Percentiles rank a stretch among this genome's conserved stretches.
Evolutionary conservation across 2,113 vertebrate species (phyloP).

Genomic region (Ascaphus truei): DNA sequence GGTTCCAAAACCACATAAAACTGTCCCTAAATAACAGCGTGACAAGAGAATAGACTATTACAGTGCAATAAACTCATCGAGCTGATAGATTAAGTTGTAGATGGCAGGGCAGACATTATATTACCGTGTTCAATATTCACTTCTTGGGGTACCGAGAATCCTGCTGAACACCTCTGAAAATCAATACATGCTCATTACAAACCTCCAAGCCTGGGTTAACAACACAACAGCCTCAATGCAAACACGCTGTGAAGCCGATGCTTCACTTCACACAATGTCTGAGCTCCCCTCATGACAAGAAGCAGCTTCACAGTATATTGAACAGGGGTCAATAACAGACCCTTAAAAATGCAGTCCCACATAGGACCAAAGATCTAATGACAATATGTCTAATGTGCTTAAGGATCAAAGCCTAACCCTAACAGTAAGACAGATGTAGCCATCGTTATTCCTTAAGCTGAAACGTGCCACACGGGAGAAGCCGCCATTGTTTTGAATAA

Average conservation of each 20-base stretch:
- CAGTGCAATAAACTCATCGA: slow-evolving; percentile 6
- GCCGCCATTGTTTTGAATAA: too few species aligned
- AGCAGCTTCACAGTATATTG: neutral
- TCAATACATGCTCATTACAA: slow-evolving; percentile 27
- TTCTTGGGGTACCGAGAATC: slow-evolving; percentile 16
- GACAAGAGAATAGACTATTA: slow-evolving; percentile 7
- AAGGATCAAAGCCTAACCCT: too few species aligned
- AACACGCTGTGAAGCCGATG: neutral
- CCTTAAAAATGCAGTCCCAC: neutral
- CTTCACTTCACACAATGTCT: neutral
- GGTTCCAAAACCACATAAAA: slow-evolving; percentile 3
- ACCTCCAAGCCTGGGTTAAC: neutral
- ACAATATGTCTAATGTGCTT: too few species aligned
- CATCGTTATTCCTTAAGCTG: too few species aligned
- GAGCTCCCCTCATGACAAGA: neutral
- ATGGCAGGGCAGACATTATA: slow-evolving; percentile 9
- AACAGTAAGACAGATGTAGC: too few species aligned
- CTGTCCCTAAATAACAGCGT: neutral
- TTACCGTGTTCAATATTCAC: slow-evolving; percentile 26
- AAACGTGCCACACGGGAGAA: too few species aligned
- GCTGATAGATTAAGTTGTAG: slow-evolving; percentile 11
- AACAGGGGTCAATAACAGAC: neutral
- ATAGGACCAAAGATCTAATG: too few species aligned
- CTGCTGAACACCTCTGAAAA: neutral
- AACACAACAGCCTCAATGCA: neutral